Evolutionary conservation across 2,797 vertebrate species (phyloP), one percentile per base, ranked within the genome.

Genomic region (Pangasius krempfi): DNA sequence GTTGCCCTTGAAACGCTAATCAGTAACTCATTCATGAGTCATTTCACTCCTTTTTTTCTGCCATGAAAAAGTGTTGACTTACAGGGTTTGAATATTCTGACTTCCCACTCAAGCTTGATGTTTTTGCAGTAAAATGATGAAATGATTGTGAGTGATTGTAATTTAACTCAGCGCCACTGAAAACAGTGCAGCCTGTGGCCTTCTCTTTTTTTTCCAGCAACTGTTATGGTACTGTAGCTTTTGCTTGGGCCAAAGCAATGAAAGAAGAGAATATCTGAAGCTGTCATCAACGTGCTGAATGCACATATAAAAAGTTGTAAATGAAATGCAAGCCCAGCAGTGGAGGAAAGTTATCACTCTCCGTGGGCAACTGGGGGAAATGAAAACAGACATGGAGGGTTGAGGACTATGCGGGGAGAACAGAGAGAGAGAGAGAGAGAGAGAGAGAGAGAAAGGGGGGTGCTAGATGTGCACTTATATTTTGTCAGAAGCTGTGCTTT

Each of bases 381-480:
- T 91, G 89, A 93, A 91, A 94, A 93, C 90, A 88, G 91, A 92
- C 90, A 82, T 72, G 72, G 72, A 87, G 88, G 84, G 58, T 90
- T 88, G 81, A 90, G 82, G 62, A 91, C 85, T 90, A 76, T 86
- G 72, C 30, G 25, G 88, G 84, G 62, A 86, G 79, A 84, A 68
- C 13, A 58, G 70, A n/a, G 27, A 76, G 14, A n/a, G 56, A 89
- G 81, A 85, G 89, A 88, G 76, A 86, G 90, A 89, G 68, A 73
- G 10, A 70, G 68, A 22, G 52, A 20, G 50, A 58, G 52, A 80
- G 16, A 20, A 0, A 1, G 12, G 85, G 0, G 30, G 54, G 86
- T 64, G 94, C 92, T 92, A 86, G 89, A 94, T 93, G 91, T 90
- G 92, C 81, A 75, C 91, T 90, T 92, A 93, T 94, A 95, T 95